Base-by-base conservation (phyloP, 2,113 vertebrate species). In the Ciconia maguari region DNA sequence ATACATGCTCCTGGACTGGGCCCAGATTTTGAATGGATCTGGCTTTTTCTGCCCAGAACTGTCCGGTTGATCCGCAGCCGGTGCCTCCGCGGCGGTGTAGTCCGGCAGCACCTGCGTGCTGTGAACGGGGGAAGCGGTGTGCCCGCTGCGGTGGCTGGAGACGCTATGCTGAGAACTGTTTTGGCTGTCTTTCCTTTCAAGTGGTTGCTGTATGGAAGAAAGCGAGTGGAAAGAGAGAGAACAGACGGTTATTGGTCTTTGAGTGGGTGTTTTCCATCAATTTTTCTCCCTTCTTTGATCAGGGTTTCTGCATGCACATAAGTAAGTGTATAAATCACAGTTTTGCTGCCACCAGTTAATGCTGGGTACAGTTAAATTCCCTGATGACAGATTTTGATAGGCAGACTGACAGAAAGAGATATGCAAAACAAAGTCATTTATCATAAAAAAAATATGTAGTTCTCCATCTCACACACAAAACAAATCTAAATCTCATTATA, bases 1-100 rank as follows among this genome's bases (percentile, higher is more conserved):
- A 99, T 99, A 99, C 99, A 99, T 99, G 99, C 99, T 99, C 99
- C 99, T 99, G 97, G 99, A 99, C 98, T 99, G 99, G 97, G 99
- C 99, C 99, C 99, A 99, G 98, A 99, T 99, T 98, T 99, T 99
- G 98, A 99, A 99, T 10, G 99, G 99, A 97, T 99, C 99, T 44
- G 99, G 99, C 98, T 99, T 99, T 94, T 99, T 99, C 98, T 99
- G 99, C 96, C 99, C 98, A 96, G 99, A 97, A 86, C 96, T 96
- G 98, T 99, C 99, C 3, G 97, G 98, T 41, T 98, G 97, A 87
- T 99, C 99, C 16, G 95, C 76, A 54, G 97, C 95, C 65, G 98
- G 98, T 64, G 96, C 95, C 98, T 98, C 98, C 0, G 96, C 65
- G 19, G 98, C 58, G 4, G 97, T 22, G 93, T 94, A 98, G 58